phyloP scores from a whole-genome alignment of 2,888 invertebrate genomes.

The Cryptus viduatorius region DNA sequence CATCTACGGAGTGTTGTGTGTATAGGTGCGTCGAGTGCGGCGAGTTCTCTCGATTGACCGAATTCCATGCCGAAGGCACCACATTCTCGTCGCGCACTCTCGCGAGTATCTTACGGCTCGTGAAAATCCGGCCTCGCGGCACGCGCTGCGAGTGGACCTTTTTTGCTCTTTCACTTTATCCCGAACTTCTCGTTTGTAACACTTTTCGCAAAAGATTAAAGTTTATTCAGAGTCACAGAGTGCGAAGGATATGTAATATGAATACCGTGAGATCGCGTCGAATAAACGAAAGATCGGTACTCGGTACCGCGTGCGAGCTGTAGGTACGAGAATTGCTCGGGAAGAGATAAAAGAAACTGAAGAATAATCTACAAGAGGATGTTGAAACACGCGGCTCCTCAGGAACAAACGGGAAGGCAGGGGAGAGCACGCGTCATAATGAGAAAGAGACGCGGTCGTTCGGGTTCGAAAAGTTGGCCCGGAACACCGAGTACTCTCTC shows the following conservation, averaged over 20 bases:
- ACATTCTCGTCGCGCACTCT: background rate
- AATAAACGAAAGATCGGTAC: slow-evolving; percentile 37
- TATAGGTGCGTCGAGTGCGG: slow-evolving; percentile 30
- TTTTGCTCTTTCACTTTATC: background rate
- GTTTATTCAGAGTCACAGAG: background rate
- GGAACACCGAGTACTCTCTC: slow-evolving; percentile 81
- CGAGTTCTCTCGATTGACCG: slow-evolving; percentile 64
- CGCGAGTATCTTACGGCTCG: background rate
- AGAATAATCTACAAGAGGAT: slow-evolving; percentile 71
- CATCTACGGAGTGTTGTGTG: background rate
- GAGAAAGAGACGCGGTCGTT: slow-evolving; percentile 81
- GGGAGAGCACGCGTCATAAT: slow-evolving; percentile 77
- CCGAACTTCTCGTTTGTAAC: background rate
- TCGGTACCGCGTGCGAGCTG: background rate
- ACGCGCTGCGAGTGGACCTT: background rate
- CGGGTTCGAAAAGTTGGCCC: slow-evolving; percentile 83
- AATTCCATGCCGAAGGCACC: slow-evolving; percentile 57
- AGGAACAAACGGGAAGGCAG: slow-evolving; percentile 78
- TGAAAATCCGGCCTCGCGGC: slow-evolving; percentile 22
- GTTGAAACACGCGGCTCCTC: slow-evolving; percentile 78
- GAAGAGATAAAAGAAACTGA: slow-evolving; percentile 19
- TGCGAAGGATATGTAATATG: background rate
- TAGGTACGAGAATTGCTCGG: slow-evolving; percentile 16
- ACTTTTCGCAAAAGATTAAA: background rate
- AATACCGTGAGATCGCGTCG: slow-evolving; percentile 18